Conservation (phyloP, 2,113 vertebrate genomes). For the Cebus imitator region DNA sequence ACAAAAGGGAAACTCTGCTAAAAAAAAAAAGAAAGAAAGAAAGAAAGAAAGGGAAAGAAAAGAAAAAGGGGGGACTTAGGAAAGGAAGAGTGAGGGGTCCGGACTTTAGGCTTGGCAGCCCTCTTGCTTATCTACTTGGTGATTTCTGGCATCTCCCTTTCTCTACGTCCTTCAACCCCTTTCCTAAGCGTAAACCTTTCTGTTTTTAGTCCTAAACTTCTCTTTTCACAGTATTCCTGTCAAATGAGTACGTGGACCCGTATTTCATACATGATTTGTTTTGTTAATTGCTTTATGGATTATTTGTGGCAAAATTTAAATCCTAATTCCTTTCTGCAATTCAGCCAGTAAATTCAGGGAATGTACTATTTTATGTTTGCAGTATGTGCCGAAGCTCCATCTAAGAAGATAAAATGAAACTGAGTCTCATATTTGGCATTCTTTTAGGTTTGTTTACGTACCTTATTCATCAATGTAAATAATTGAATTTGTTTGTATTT, state of each 20-base stretch:
- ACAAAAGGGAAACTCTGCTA: no score
- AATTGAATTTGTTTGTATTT: slow-evolving; percentile 39
- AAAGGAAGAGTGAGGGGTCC: neutral
- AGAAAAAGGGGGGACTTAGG: neutral
- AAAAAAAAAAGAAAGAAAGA: no score
- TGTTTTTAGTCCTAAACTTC: neutral
- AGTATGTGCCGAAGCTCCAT: neutral
- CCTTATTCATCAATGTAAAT: slow-evolving; percentile 11
- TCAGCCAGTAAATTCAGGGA: neutral
- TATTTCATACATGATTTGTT: neutral
- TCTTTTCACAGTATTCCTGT: slow-evolving; percentile 9
- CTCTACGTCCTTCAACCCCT: neutral
- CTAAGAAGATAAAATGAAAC: neutral
- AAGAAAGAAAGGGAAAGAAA: no score
- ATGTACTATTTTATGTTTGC: slow-evolving; percentile 13
- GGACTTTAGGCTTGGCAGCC: neutral
- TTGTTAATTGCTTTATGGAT: slow-evolving; percentile 50
- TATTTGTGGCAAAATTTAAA: slow-evolving; percentile 17
- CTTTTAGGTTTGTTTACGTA: neutral
- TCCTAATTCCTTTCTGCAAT: neutral
- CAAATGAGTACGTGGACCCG: neutral
- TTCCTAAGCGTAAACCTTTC: neutral
- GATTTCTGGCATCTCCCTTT: neutral
- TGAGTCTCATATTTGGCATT: neutral
- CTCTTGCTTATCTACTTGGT: neutral